Conservation (phyloP, 2,888 invertebrate species). For the Xanthostigma xanthostigma region DNA sequence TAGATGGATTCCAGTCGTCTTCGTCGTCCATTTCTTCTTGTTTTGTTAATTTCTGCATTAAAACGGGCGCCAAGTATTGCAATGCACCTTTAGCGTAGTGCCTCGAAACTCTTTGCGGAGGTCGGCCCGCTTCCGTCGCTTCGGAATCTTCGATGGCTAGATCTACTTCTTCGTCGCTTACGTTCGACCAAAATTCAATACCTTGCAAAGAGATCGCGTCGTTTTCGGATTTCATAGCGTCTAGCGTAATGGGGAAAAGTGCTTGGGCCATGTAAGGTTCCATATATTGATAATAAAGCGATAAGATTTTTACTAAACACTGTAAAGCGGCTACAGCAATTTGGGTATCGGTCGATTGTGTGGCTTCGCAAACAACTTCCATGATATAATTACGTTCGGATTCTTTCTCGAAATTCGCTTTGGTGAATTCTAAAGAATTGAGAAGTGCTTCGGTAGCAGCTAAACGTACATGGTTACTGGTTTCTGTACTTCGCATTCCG, state of each 20-base stretch:
- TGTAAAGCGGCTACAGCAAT: slow-evolving; percentile 94
- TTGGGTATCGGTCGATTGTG: slow-evolving; percentile 81
- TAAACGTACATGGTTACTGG: slow-evolving; percentile 83
- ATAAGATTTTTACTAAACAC: slow-evolving; percentile 95
- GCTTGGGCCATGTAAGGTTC: slow-evolving; percentile 98
- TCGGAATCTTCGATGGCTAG: slow-evolving; percentile 87
- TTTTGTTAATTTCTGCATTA: slow-evolving; percentile 87
- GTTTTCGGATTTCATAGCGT: slow-evolving; percentile 94
- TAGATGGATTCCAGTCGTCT: slow-evolving; percentile 98
- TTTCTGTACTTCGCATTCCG: slow-evolving; percentile 91
- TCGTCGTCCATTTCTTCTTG: slow-evolving; percentile 97
- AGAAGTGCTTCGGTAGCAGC: slow-evolving; percentile 94
- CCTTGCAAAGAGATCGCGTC: slow-evolving; percentile 96
- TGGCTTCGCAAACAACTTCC: slow-evolving; percentile 97
- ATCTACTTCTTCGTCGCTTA: slow-evolving; percentile 98
- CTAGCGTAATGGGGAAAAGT: slow-evolving; percentile 91
- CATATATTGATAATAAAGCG: slow-evolving; percentile 97
- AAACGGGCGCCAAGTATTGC: slow-evolving; percentile 84
- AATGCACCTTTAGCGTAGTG: slow-evolving; percentile 98
- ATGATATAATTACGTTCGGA: slow-evolving; percentile 96
- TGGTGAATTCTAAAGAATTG: slow-evolving; percentile 96
- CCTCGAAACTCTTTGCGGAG: slow-evolving; percentile 80
- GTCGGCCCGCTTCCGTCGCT: slow-evolving; percentile 81
- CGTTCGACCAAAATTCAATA: slow-evolving; percentile 99
- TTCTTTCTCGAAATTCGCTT: slow-evolving; percentile 96